Conservation (phyloP, 2,113 vertebrate genomes). For the Pitta sordida region DNA sequence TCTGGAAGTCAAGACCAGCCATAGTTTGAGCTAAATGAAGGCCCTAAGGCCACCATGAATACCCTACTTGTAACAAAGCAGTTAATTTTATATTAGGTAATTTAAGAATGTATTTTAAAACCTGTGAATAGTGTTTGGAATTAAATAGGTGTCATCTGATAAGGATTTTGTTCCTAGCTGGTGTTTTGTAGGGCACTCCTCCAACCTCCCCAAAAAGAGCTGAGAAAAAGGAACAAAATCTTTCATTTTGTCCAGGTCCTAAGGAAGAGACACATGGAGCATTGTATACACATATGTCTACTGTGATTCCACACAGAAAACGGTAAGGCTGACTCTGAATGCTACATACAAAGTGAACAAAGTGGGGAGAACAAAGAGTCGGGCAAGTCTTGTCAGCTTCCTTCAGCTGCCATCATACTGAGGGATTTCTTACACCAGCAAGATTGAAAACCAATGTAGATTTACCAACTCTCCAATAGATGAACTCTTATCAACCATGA, state of each 20-base stretch:
- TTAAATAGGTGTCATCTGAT: neutral
- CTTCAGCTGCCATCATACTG: neutral
- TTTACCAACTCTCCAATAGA: neutral
- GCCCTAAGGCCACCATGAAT: neutral
- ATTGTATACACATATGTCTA: rapidly evolving
- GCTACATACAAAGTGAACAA: neutral
- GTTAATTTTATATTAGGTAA: neutral
- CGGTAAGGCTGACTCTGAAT: neutral
- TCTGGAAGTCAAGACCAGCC: neutral
- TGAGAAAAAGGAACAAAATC: neutral
- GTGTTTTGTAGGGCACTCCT: neutral
- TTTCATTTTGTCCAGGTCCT: neutral
- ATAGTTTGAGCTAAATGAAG: neutral
- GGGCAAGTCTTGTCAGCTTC: neutral
- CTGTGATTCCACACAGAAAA: neutral
- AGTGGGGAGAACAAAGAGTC: neutral
- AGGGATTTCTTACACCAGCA: neutral
- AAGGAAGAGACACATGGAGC: neutral
- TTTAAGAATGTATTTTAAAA: neutral
- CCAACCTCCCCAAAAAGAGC: neutral
- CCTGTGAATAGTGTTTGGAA: neutral
- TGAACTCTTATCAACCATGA: neutral
- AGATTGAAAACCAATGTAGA: neutral
- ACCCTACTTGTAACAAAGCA: neutral
- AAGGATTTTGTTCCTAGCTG: neutral